These are phyloP conservation scores for Oryzias woworae DNA, from an alignment of 2,113 vertebrate genomes.

Conservation along the genomic window DNA sequence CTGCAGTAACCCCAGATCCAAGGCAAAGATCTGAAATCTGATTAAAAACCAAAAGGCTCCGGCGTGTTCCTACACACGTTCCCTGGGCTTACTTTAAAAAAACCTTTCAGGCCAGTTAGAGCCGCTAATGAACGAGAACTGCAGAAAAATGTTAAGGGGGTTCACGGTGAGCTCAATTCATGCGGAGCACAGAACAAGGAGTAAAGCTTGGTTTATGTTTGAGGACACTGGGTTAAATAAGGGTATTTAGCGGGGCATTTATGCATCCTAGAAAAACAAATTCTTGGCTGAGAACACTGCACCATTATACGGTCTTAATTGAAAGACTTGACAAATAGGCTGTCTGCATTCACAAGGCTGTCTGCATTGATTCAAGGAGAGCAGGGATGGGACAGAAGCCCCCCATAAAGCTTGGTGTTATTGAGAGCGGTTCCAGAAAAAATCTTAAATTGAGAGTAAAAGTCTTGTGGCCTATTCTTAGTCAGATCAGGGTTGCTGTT, in stretches of 20 bases:
- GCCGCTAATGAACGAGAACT: conserved; percentile 29
- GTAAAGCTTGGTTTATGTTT: conserved; percentile 60
- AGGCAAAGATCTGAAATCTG: conserved; percentile 30
- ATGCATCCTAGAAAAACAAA: conserved; percentile 51
- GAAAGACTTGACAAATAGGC: conserved; percentile 69
- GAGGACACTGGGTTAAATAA: conserved; percentile 60
- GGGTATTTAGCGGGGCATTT: conserved; percentile 64
- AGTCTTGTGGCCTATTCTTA: conserved; percentile 45
- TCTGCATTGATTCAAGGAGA: conserved; percentile 43
- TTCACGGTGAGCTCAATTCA: conserved; percentile 69
- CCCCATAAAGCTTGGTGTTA: conserved; percentile 42
- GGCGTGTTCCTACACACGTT: conserved; percentile 6
- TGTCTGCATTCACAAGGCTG: conserved; percentile 51
- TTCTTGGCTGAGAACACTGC: conserved; percentile 40
- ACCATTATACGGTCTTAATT: conserved; percentile 55
- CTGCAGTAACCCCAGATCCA: conserved; percentile 21
- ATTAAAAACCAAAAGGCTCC: conserved; percentile 22
- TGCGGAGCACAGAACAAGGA: conserved; percentile 53
- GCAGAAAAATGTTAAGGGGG: conserved; percentile 45
- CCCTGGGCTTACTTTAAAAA: conserved; percentile 23
- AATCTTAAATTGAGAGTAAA: conserved; percentile 30
- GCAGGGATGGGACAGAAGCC: conserved; percentile 23
- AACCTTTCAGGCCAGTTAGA: conserved; percentile 45
- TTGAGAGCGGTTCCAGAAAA: conserved; percentile 20
- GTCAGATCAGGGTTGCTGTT: conserved; percentile 54